Evolutionary conservation across 2,113 vertebrate genomes (phyloP).

Genomic region (Hemibagrus wyckioides): DNA sequence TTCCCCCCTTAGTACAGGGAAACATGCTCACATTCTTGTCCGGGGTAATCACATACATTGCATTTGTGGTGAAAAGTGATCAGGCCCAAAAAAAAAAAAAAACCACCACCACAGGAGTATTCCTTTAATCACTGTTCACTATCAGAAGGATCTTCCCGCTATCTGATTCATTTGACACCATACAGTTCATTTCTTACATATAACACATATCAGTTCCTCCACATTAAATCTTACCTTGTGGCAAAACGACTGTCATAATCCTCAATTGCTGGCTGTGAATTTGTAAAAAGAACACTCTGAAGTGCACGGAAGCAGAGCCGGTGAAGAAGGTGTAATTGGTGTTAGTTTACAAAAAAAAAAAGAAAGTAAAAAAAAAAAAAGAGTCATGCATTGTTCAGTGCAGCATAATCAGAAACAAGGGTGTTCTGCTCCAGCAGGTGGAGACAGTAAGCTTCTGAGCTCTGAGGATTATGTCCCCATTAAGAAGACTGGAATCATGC

Average conservation of each 20-base stretch:
- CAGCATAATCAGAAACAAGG: background rate
- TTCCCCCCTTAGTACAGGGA: background rate
- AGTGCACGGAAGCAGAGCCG: conserved; percentile 1
- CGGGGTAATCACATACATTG: conserved; percentile 35
- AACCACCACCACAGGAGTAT: background rate
- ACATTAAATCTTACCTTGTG: conserved; percentile 86
- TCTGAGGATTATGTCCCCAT: background rate
- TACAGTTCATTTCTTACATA: conserved; percentile 27
- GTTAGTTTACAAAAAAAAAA: background rate
- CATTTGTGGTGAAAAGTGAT: conserved; percentile 31
- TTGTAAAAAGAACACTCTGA: conserved; percentile 48
- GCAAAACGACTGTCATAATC: conserved; percentile 89
- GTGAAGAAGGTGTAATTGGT: background rate
- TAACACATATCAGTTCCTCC: conserved; percentile 26
- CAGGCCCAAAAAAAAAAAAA: background rate
- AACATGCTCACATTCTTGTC: background rate
- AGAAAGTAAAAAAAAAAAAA: background rate
- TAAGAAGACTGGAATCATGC: conserved; percentile 24
- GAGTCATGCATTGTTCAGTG: conserved; percentile 22
- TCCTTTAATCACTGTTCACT: conserved; percentile 39
- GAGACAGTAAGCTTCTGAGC: conserved; percentile 55
- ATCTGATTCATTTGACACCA: conserved; percentile 1
- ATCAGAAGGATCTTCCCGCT: conserved; percentile 30
- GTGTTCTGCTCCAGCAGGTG: conserved; percentile 60
- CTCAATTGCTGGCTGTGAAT: conserved; percentile 81